These are phyloP conservation scores for Microplitis mediator DNA, from an alignment of 1,140 invertebrate species.

Conservation along the genomic window DNA sequence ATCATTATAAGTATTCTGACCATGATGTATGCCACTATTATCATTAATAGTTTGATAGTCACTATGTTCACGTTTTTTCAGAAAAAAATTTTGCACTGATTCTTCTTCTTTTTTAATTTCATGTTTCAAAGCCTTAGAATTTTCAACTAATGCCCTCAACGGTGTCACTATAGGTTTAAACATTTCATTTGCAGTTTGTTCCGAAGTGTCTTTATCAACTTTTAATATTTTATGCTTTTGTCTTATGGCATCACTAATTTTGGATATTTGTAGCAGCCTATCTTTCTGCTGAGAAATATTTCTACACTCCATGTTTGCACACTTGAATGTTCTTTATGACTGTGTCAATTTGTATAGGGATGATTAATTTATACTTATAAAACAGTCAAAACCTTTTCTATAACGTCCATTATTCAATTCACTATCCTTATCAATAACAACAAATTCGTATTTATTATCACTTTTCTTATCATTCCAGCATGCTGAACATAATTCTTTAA, in stretches of 20 bases:
- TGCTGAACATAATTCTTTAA: too few relatives aligned
- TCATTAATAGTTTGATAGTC: too few relatives aligned
- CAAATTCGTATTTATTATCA: too few relatives aligned
- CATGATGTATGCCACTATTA: too few relatives aligned
- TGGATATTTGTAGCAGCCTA: conserved; percentile 23
- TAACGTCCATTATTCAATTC: conserved; percentile 9
- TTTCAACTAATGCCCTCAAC: conserved; percentile 17
- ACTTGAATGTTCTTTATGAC: neutral
- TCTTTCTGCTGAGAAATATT: conserved; percentile 20
- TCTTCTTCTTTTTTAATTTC: too few relatives aligned
- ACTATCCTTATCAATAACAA: too few relatives aligned
- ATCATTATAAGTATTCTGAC: too few relatives aligned
- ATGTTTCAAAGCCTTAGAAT: neutral
- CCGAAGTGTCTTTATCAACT: neutral
- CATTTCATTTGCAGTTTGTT: conserved; percentile 15
- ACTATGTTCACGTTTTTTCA: too few relatives aligned
- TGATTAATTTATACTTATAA: conserved; percentile 14
- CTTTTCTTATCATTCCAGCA: too few relatives aligned
- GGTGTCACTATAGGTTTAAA: conserved; percentile 28
- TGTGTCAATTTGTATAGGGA: neutral
- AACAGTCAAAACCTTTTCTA: conserved; percentile 17
- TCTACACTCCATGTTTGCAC: neutral
- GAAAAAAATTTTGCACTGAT: too few relatives aligned
- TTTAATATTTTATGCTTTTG: conserved; percentile 31
- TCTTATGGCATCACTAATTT: conserved; percentile 29